Evolutionary conservation across 2,888 invertebrate species (phyloP).

Genomic region (Lepidochrysops patricia): DNA sequence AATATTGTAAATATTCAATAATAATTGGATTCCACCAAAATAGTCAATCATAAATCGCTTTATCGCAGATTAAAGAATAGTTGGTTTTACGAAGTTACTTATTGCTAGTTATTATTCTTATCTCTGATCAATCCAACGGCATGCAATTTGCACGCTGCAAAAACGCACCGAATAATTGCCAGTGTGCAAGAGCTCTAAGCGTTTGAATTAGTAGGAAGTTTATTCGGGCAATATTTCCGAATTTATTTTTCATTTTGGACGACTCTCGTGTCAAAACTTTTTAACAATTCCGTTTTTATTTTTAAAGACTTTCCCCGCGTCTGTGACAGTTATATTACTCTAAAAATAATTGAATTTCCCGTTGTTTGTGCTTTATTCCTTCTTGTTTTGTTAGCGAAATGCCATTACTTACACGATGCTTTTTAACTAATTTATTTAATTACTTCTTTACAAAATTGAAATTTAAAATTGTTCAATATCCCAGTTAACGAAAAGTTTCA

Average conservation of each 20-base stretch:
- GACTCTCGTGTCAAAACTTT: not conserved
- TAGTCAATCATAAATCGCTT: no score
- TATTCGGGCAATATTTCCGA: not conserved
- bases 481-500: no score
- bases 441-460: not conserved
- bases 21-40: no score
- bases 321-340: not conserved
- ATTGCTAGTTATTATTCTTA: no score
- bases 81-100: no score
- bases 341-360: not conserved
- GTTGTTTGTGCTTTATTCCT: not conserved
- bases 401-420: not conserved
- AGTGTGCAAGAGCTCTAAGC: not conserved
- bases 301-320: not conserved
- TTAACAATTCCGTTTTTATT: not conserved
- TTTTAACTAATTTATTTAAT: not conserved
- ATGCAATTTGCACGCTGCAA: no score
- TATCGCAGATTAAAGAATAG: no score
- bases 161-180: no score
- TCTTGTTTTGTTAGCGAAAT: not conserved
- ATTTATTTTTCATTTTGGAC: not conserved
- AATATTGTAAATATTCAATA: no score
- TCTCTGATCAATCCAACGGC: no score
- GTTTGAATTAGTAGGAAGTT: not conserved
- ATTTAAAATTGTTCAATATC: no score